phyloP scores from a whole-genome alignment of 2,113 vertebrate genomes.

The Bubalus kerabau region DNA sequence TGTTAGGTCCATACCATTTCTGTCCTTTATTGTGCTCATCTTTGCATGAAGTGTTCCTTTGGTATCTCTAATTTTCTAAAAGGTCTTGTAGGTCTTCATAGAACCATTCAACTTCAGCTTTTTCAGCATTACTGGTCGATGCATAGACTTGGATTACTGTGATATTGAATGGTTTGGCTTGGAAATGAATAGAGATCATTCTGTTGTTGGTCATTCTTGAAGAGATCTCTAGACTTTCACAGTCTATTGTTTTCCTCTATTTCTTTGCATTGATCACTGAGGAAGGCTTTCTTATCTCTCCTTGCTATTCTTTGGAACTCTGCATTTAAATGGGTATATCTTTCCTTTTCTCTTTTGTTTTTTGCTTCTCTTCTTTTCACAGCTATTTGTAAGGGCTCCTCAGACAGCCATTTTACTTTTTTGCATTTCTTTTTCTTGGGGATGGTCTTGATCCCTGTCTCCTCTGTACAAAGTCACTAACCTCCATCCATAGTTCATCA shows the following conservation, averaged over 20 bases:
- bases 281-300: not conserved
- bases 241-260: not conserved
- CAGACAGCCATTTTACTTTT: not conserved
- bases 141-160: too few relatives aligned
- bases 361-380: not conserved
- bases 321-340: not conserved
- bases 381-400: not conserved
- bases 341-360: not conserved
- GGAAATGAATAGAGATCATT: not conserved
- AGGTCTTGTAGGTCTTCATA: not conserved
- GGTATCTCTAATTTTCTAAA: not conserved
- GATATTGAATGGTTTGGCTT: too few relatives aligned
- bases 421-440: not conserved
- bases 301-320: not conserved
- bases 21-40: not conserved
- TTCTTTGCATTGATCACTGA: not conserved
- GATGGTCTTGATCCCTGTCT: not conserved
- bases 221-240: not conserved
- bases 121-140: too few relatives aligned
- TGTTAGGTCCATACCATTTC: not conserved
- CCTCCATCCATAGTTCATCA: not conserved
- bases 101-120: too few relatives aligned
- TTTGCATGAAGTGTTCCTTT: not conserved
- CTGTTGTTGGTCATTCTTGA: not conserved
- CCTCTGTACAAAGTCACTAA: accelerated